phyloP scores from a whole-genome alignment of 2,888 invertebrate species.

The Watsonalla binaria region DNA sequence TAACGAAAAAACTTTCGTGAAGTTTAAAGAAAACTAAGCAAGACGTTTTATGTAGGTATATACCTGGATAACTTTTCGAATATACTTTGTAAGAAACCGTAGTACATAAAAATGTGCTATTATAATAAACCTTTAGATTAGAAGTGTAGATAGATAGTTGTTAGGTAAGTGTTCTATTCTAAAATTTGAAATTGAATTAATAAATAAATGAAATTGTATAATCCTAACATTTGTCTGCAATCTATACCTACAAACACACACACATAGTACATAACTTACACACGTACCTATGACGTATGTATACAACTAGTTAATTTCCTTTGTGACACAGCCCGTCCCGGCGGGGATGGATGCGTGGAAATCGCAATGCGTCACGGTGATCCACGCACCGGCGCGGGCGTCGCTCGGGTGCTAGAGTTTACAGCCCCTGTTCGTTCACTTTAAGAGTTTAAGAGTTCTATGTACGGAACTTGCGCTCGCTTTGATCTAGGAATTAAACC shows the following conservation, averaged over 20 bases:
- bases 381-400: slow-evolving; percentile 51
- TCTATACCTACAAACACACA: slow-evolving; percentile 47
- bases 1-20: too few species aligned
- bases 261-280: slow-evolving; percentile 21
- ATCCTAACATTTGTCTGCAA: slow-evolving; percentile 23
- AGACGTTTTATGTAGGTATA: too few species aligned
- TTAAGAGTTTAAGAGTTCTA: not conserved
- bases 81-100: too few species aligned
- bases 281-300: slow-evolving; percentile 39
- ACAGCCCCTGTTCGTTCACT: slow-evolving; percentile 17
- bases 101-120: too few species aligned
- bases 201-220: not conserved
- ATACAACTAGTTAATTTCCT: slow-evolving; percentile 78
- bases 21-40: too few species aligned
- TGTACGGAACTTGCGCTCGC: not conserved
- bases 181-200: not conserved
- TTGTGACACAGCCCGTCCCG: slow-evolving; percentile 74
- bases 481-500: not conserved
- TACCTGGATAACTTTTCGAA: too few species aligned
- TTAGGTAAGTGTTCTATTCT: too few species aligned
- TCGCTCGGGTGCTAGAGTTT: slow-evolving; percentile 19
- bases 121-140: too few species aligned
- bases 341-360: slow-evolving; percentile 77
- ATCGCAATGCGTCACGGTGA: slow-evolving; percentile 76
- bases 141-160: too few species aligned